Conservation (phyloP, 1,140 invertebrate genomes). For the Aphidius gifuensis region DNA sequence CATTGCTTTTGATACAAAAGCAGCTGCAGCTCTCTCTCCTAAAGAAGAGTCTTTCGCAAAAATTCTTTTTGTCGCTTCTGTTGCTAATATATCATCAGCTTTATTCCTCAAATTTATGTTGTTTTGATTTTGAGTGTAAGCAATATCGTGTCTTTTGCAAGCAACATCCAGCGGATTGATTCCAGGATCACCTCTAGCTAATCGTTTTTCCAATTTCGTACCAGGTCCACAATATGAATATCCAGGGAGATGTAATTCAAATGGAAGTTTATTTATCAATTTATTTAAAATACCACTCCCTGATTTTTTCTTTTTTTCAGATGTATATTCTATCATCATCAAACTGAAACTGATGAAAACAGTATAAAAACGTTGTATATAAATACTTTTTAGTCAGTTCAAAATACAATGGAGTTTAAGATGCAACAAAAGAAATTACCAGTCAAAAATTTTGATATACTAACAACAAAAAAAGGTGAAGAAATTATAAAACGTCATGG, state of each 20-base stretch:
- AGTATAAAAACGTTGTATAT: not conserved
- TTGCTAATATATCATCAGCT: not conserved
- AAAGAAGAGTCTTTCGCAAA: too few relatives aligned
- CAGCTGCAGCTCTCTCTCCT: too few relatives aligned
- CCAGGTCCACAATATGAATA: slow-evolving; percentile 27
- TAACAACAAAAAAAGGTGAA: not conserved
- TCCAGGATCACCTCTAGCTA: not conserved
- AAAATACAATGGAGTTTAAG: not conserved
- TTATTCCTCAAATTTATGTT: not conserved
- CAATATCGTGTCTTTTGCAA: too few relatives aligned
- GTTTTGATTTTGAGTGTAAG: too few relatives aligned
- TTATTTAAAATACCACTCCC: slow-evolving; percentile 20
- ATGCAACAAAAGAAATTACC: not conserved
- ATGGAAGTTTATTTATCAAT: slow-evolving; percentile 30
- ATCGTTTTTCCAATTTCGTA: not conserved
- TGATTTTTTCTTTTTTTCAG: not conserved
- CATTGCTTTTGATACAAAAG: not conserved
- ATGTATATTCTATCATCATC: not conserved
- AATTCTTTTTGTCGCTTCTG: too few relatives aligned
- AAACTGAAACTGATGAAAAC: not conserved
- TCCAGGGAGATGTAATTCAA: slow-evolving; percentile 35
- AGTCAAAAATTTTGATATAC: slow-evolving; percentile 3
- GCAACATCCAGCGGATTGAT: not conserved
- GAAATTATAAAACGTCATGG: not conserved
- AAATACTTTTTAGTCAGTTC: not conserved